Conservation (phyloP, 2,797 vertebrate species). For the Gambusia yucatana region DNA sequence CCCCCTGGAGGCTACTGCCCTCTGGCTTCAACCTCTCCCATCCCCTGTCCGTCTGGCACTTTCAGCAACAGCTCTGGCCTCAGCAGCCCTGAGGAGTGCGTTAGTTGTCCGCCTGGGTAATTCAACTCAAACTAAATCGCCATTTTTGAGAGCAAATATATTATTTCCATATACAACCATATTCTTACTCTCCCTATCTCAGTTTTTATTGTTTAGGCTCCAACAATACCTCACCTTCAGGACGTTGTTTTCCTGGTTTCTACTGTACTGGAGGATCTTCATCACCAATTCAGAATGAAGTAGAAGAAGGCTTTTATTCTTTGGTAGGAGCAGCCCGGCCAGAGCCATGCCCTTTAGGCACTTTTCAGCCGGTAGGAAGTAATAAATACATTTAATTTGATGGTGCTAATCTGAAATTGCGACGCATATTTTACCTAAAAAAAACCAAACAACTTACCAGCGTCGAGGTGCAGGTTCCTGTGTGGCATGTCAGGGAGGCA, state of each 20-base stretch:
- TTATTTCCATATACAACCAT: slow-evolving; percentile 11
- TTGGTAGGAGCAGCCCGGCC: slow-evolving; percentile 79
- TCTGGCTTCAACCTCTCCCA: slow-evolving; percentile 77
- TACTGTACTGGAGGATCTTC: slow-evolving; percentile 86
- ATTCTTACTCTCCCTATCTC: slow-evolving; percentile 22
- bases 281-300: slow-evolving; percentile 82
- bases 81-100: slow-evolving; percentile 77
- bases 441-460: slow-evolving; percentile 67
- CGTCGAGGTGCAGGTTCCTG: slow-evolving; percentile 79
- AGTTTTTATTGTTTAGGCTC: slow-evolving; percentile 85
- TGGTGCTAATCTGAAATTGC: slow-evolving; percentile 8
- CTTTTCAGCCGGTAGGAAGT: slow-evolving; percentile 85
- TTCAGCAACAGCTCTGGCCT: slow-evolving; percentile 86
- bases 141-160: neutral
- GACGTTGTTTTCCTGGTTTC: slow-evolving; percentile 85
- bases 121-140: neutral
- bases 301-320: slow-evolving; percentile 82
- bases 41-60: slow-evolving; percentile 85
- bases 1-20: slow-evolving; percentile 82
- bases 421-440: slow-evolving; percentile 17
- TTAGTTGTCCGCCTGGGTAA: slow-evolving; percentile 87
- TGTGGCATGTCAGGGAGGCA: slow-evolving; percentile 82
- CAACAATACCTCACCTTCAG: slow-evolving; percentile 81
- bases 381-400: neutral
- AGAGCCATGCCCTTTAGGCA: slow-evolving; percentile 84